Percentiles rank a stretch among this genome's conserved stretches.
Conservation (phyloP, 1,140 invertebrate species). For the Drosophila arawakana region DNA sequence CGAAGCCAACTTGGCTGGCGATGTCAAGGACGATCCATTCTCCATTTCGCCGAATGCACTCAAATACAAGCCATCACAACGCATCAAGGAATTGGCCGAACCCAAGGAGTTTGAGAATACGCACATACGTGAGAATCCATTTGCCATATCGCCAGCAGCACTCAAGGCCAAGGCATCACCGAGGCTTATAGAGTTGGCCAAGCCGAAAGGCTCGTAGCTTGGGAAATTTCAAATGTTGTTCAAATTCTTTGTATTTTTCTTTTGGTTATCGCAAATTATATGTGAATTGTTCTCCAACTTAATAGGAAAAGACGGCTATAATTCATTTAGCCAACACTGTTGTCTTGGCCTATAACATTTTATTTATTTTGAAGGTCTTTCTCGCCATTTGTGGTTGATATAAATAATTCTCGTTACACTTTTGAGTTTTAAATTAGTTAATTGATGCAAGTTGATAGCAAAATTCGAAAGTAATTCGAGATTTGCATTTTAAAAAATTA, state of each 20-base stretch:
- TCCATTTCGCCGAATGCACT: slow-evolving; percentile 72
- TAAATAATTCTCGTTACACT: slow-evolving; percentile 44
- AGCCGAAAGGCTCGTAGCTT: slow-evolving; percentile 73
- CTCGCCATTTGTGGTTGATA: slow-evolving; percentile 15
- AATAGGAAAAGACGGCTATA: too few relatives aligned
- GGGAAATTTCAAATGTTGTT: neutral
- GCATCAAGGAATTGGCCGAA: slow-evolving; percentile 85
- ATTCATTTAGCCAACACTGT: slow-evolving; percentile 1
- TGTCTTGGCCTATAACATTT: slow-evolving; percentile 16
- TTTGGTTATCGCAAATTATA: slow-evolving; percentile 43
- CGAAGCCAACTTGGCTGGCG: slow-evolving; percentile 56
- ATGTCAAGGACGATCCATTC: slow-evolving; percentile 76
- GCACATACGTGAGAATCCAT: slow-evolving; percentile 77
- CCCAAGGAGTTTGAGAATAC: slow-evolving; percentile 81
- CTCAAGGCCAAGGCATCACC: slow-evolving; percentile 85
- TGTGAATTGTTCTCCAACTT: slow-evolving; percentile 17
- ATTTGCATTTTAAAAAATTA: slow-evolving; percentile 47
- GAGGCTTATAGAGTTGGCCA: slow-evolving; percentile 85
- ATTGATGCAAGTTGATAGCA: slow-evolving; percentile 25
- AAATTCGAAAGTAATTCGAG: slow-evolving; percentile 33
- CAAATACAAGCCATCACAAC: slow-evolving; percentile 84
- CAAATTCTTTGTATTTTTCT: slow-evolving; percentile 14
- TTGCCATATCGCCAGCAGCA: slow-evolving; percentile 77
- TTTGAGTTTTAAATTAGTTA: slow-evolving; percentile 54
- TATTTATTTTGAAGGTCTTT: slow-evolving; percentile 30